Percentiles rank a stretch among this genome's conserved stretches.
These are phyloP conservation scores for Arbacia lixula DNA, from an alignment of 53 echinoderm and acorn worm species.

Conservation along the genomic window DNA sequence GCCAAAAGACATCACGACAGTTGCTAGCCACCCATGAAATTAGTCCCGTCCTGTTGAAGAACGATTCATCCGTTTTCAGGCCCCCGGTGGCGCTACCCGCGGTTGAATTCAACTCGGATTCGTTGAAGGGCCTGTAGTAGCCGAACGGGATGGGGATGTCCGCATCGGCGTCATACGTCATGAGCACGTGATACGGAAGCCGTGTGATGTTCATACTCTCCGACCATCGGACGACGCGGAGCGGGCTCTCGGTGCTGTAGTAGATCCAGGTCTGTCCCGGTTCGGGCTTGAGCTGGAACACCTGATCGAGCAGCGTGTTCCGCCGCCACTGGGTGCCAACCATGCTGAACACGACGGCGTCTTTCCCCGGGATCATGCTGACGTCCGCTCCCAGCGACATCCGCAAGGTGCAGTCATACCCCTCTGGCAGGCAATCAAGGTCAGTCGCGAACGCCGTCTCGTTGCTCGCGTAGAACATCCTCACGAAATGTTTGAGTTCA, in stretches of 20 bases:
- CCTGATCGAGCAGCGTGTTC: not conserved
- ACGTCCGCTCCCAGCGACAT: conserved; percentile 30
- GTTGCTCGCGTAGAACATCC: not conserved
- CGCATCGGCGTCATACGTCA: conserved; percentile 64
- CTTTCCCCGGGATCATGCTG: conserved; percentile 47
- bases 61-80: not conserved
- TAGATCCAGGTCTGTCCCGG: conserved; percentile 68
- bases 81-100: not conserved
- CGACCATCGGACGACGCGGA: conserved; percentile 60
- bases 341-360: conserved; percentile 68
- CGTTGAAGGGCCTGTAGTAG: conserved; percentile 23
- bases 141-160: conserved; percentile 66
- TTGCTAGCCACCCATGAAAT: conserved; percentile 73
- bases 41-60: conserved; percentile 15
- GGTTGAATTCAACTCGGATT: not conserved
- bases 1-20: conserved; percentile 57
- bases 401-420: not conserved
- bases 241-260: conserved; percentile 63
- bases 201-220: conserved; percentile 15
- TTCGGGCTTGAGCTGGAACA: conserved; percentile 11
- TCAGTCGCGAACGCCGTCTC: not conserved
- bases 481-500: not conserved
- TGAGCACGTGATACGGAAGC: conserved; percentile 62
- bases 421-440: not conserved
- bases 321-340: not conserved